These are phyloP conservation scores for Apostichopus leukothele DNA, from an alignment of 53 echinoderm and acorn worm species.

Conservation along the genomic window DNA sequence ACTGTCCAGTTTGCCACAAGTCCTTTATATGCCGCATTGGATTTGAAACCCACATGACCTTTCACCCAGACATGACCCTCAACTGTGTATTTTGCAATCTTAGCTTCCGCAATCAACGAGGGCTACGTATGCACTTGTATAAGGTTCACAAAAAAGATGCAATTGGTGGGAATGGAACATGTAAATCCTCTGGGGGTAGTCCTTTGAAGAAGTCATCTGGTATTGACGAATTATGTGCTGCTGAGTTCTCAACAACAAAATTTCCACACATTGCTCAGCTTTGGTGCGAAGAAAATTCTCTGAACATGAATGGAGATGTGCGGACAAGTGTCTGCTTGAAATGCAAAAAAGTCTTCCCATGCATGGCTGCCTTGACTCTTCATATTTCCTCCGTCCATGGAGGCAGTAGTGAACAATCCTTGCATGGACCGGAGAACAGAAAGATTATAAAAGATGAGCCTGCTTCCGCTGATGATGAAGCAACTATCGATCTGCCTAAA, in stretches of 20 bases:
- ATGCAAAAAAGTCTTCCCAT: conserved; percentile 91
- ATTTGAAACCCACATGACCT: conserved; percentile 88
- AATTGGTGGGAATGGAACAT: neutral
- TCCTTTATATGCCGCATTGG: conserved; percentile 89
- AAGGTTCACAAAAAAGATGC: conserved; percentile 83
- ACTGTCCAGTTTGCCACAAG: conserved; percentile 83
- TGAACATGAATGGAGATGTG: conserved; percentile 51
- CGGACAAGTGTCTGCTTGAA: conserved; percentile 58
- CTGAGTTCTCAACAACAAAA: conserved; percentile 87
- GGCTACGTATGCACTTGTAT: conserved; percentile 91
- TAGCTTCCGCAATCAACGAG: conserved; percentile 84
- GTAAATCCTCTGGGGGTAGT: neutral
- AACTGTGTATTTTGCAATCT: conserved; percentile 76
- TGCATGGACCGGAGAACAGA: neutral
- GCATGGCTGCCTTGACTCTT: conserved; percentile 75
- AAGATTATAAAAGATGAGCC: neutral
- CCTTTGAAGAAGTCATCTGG: conserved; percentile 56
- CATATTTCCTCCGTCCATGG: conserved; percentile 46
- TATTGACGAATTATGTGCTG: conserved; percentile 80
- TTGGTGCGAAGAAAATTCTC: conserved; percentile 93
- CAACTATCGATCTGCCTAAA: neutral
- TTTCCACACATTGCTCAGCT: conserved; percentile 90
- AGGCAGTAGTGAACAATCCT: neutral
- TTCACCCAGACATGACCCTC: conserved; percentile 81
- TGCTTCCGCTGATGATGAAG: neutral